Evolutionary conservation across 2,888 invertebrate genomes (phyloP), one percentile per base, ranked within the genome.

Genomic region (Esperia sulphurella): DNA sequence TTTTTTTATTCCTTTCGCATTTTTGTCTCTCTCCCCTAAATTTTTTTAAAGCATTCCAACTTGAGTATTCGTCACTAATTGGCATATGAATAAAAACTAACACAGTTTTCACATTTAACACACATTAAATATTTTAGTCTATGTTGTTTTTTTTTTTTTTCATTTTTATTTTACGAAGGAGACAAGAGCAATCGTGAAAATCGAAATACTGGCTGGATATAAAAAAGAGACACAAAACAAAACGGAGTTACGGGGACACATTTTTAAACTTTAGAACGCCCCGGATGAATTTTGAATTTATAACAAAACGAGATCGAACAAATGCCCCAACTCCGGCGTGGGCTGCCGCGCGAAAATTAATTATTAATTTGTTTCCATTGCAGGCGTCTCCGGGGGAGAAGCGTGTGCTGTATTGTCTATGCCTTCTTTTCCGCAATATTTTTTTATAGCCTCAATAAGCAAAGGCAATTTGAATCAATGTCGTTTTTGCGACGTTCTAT

Each of bases 361-460:
- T 84, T 75, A 85, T 84, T 86, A 86, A 85, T 85, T 83, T 84
- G 82, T 81, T 78, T 71, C 79, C 80, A 78, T 76, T 72, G 73
- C 75, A 68, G 69, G 63, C 63, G 66, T 75, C 74, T 75, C 75
- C 66, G 61, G 66, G 66, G 68, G 69, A 68, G 76, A 71, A 68
- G 71, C 73, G 74, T 74, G 68, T 63, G 49, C 54, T 56, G 66
- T 63, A 65, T 68, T 72, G 73, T 75, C 79, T 76, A 70, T 72
- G 68, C 58, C 59, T 68, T 74, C 73, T 75, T 65, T 65, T 14
- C 64, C 63, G 69, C 71, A 73, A 74, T 68, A 70, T 71, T 76
- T 78, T 72, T 72, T n/a, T 75, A 69, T 71, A 77, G 76, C 75
- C 71, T 68, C 77, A 71, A 76, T 78, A 74, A 71, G 68, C 69